Conservation (phyloP, 2,797 vertebrate species). For the Cottoperca gobio region DNA sequence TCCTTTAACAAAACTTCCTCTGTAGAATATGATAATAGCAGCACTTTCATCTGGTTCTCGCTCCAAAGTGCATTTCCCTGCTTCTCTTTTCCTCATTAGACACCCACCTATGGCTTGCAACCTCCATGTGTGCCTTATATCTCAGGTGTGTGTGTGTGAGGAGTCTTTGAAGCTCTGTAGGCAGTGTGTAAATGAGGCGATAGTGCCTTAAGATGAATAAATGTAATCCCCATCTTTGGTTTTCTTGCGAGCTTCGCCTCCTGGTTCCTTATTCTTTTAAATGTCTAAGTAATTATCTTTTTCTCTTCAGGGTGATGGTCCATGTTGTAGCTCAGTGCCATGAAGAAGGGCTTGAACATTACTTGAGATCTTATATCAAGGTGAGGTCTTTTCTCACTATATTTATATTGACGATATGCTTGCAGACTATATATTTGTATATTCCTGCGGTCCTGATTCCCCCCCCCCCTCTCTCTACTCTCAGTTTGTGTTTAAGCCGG, state of each 20-base stretch:
- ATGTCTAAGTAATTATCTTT: background rate
- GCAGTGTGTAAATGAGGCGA: slow-evolving; percentile 34
- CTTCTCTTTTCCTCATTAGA: slow-evolving; percentile 30
- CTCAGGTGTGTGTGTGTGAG: slow-evolving; percentile 12
- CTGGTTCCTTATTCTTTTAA: background rate
- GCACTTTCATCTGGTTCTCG: slow-evolving; percentile 11
- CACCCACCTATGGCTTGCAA: slow-evolving; percentile 18
- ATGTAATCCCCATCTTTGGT: background rate
- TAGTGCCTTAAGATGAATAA: background rate
- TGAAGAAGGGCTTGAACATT: slow-evolving; percentile 96
- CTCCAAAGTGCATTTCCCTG: background rate
- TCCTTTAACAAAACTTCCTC: background rate
- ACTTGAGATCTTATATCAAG: slow-evolving; percentile 96
- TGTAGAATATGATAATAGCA: background rate
- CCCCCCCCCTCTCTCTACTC: too few species aligned
- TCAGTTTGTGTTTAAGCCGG: slow-evolving; percentile 95
- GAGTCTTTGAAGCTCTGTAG: slow-evolving; percentile 52
- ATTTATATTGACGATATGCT: background rate
- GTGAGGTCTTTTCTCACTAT: slow-evolving; percentile 68
- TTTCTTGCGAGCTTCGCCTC: background rate
- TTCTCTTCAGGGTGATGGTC: slow-evolving; percentile 92
- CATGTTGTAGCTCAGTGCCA: slow-evolving; percentile 98
- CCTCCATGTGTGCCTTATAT: slow-evolving; percentile 8
- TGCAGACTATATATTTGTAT: background rate
- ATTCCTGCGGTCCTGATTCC: background rate